Percentiles rank a stretch among this genome's conserved stretches.
phyloP scores from a whole-genome alignment of 2,888 invertebrate species.

The Stomorhina lunata region DNA sequence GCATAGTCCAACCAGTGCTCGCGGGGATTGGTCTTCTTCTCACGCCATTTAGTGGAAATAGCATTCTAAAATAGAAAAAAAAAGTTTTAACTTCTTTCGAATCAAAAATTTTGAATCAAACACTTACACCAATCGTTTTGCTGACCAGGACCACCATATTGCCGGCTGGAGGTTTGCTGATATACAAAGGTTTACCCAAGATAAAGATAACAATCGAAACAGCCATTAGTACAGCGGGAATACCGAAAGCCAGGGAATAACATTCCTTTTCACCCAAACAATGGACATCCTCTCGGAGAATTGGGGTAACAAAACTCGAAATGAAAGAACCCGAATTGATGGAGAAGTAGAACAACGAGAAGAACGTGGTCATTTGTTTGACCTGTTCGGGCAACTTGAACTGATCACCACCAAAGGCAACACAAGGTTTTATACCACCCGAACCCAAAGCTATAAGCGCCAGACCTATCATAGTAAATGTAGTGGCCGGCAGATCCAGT shows the following conservation, averaged over 20 bases:
- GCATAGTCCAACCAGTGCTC: conserved; percentile 95
- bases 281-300: conserved; percentile 84
- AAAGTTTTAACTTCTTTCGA: not conserved
- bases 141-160: conserved; percentile 85
- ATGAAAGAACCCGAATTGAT: conserved; percentile 85
- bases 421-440: conserved; percentile 92
- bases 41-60: conserved; percentile 77
- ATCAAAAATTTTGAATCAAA: not conserved
- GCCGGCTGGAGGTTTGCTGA: conserved; percentile 84
- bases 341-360: conserved; percentile 88
- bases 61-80: conserved; percentile 80
- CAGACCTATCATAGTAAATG: conserved; percentile 84
- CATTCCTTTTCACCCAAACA: conserved; percentile 86
- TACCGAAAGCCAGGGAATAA: conserved; percentile 87
- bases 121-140: conserved; percentile 84
- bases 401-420: conserved; percentile 92
- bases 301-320: conserved; percentile 87
- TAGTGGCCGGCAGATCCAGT: conserved; percentile 80
- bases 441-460: conserved; percentile 87
- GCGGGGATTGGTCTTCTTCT: conserved; percentile 80
- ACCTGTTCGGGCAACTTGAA: conserved; percentile 84
- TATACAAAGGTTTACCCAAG: conserved; percentile 84
- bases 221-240: conserved; percentile 87
- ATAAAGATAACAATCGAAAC: conserved; percentile 87
- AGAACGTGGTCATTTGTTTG: conserved; percentile 85